These are phyloP conservation scores for Rhadina sibilatrix DNA, from an alignment of 2,113 vertebrate genomes.

Conservation along the genomic window DNA sequence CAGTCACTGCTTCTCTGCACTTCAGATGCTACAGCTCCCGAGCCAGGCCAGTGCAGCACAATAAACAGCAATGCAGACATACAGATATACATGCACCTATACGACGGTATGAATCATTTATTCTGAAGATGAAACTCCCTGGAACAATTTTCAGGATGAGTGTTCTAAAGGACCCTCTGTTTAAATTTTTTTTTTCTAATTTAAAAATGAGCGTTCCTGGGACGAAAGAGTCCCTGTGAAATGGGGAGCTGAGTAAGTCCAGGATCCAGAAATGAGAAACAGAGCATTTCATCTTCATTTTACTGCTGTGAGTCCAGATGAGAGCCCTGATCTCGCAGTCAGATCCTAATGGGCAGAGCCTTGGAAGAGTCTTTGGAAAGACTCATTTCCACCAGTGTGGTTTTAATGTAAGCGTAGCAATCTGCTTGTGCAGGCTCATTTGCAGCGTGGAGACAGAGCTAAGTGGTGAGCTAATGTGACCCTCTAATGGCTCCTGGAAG, in stretches of 20 bases:
- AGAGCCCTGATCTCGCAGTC: background rate
- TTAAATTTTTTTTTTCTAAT: background rate
- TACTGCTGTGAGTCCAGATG: background rate
- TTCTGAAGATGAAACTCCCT: background rate
- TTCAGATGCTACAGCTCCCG: background rate
- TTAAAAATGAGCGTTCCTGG: background rate
- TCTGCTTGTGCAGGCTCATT: conserved; percentile 22
- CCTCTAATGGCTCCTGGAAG: conserved; percentile 1
- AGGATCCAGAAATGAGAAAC: conserved; percentile 28
- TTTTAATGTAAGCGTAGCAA: background rate
- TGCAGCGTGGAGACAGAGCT: background rate
- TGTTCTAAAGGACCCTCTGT: background rate
- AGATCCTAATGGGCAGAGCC: background rate
- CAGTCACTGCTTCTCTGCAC: background rate
- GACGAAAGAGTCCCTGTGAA: background rate
- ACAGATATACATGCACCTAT: background rate
- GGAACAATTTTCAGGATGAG: background rate
- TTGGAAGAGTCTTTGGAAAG: conserved; percentile 20
- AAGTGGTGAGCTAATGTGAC: background rate
- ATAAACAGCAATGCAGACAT: background rate
- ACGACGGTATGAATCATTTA: background rate
- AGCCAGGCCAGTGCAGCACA: background rate
- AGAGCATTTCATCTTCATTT: background rate
- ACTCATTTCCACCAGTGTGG: background rate
- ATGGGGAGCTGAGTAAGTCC: background rate